Evolutionary conservation across 2,113 vertebrate genomes (phyloP), one percentile per base, ranked within the genome.

Genomic region (Scatophagus argus): DNA sequence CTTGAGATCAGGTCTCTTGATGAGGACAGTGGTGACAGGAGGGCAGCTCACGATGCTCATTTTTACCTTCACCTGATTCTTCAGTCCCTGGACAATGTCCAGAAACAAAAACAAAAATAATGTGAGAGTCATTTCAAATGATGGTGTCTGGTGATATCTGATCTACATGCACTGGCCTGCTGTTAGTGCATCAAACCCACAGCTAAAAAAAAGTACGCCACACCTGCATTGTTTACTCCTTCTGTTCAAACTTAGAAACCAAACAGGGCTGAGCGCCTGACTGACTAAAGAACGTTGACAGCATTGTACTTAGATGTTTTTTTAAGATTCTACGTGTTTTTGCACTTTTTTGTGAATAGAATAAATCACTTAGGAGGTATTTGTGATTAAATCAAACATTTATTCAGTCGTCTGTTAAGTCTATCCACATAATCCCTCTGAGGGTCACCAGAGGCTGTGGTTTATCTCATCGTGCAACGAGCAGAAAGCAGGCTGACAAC

Each of bases 21-120:
- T 99, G 75, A 99, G 96, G 70, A 99, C 98, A 0, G 96, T 99
- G 56, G 98, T 99, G 81, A 99, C 98, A 0, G 98, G 98, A 23
- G 98, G 98, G 61, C 98, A 99, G 92, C 97, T 99, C 84, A 99
- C 98, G 1, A 99, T 98, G 86, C 97, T 99, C 83, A 99, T 93
- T 83, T 97, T 98, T 47, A 99, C 96, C 87, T 96, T 96, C 0
- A 96, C 94, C 90, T 98, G 96, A 82, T 97, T 98, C 94, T 98
- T 99, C 70, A 99, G 93, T 54, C 96, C 97, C 98, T 99, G 93
- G 29, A 66, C 72, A 3, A 74, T 5, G 29, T 21, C 11, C 27
- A n/a, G 34, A 62, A 47, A 44, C n/a, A 49, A 41, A 29, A 31
- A 51, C 10, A 34, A 19, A n/a, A 55, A 44, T 41, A 2, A 62